These are phyloP conservation scores for Athene noctua DNA, from an alignment of 2,113 vertebrate species.

Conservation along the genomic window DNA sequence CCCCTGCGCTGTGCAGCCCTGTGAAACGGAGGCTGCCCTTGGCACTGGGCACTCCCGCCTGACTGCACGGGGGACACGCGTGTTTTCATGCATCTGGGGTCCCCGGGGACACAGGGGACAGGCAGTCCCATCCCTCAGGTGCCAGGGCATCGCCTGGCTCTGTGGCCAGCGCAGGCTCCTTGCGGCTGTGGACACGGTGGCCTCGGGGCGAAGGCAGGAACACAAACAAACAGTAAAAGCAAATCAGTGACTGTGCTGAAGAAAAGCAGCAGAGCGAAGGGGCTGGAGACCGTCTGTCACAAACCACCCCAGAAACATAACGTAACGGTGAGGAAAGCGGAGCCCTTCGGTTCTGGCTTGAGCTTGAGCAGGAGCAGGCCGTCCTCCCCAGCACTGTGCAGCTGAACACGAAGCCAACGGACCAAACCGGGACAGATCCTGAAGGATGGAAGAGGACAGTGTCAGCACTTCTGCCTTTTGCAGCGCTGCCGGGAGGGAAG, in stretches of 20 bases:
- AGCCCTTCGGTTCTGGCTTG: background rate
- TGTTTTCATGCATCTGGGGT: background rate
- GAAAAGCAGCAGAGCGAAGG: background rate
- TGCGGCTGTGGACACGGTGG: background rate
- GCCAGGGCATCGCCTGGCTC: background rate
- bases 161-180: background rate
- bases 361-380: background rate
- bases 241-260: background rate
- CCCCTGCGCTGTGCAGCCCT: background rate
- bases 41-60: background rate
- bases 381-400: background rate
- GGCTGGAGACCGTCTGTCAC: background rate
- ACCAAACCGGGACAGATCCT: background rate
- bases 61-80: background rate
- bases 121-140: accelerated
- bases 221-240: background rate
- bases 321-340: background rate
- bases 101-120: accelerated
- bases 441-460: background rate
- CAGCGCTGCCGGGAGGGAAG: background rate
- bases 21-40: accelerated
- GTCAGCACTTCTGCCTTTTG: background rate
- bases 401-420: background rate
- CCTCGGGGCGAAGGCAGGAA: background rate
- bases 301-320: background rate